Percentiles rank a stretch among this genome's conserved stretches.
phyloP scores from a whole-genome alignment of 2,888 invertebrate species.

The Nowickia ferox region DNA sequence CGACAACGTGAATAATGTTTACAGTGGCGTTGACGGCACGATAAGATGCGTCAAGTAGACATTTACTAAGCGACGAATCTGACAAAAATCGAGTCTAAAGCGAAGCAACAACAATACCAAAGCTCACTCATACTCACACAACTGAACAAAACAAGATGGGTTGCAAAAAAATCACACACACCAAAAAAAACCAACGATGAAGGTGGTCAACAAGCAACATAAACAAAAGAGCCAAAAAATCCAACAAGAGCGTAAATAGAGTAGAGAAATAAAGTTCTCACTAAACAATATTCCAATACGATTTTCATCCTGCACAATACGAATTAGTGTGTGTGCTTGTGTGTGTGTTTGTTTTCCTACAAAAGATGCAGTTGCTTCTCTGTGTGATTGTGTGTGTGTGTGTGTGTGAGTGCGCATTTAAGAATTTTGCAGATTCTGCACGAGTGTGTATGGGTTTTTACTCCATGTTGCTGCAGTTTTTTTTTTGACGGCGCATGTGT shows the following conservation, averaged over 20 bases:
- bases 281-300: constrained; percentile 41
- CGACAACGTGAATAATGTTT: constrained; percentile 73
- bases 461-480: constrained; percentile 52
- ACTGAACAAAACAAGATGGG: constrained; percentile 48
- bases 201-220: constrained; percentile 60
- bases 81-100: constrained; percentile 64
- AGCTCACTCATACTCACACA: constrained; percentile 42
- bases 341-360: neutral
- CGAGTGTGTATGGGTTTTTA: constrained; percentile 37
- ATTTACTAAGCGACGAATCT: constrained; percentile 69
- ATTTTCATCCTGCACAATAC: neutral
- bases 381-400: neutral
- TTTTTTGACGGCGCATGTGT: constrained; percentile 47
- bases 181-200: constrained; percentile 34
- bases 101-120: constrained; percentile 39
- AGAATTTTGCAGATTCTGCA: constrained; percentile 55
- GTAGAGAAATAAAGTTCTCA: constrained; percentile 35
- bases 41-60: constrained; percentile 72
- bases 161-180: constrained; percentile 41
- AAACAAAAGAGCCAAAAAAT: constrained; percentile 35
- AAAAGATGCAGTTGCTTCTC: constrained; percentile 15
- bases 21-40: constrained; percentile 72
- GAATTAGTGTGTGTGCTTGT: too few species aligned
- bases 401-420: neutral
- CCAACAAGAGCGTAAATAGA: constrained; percentile 11